phyloP scores from a whole-genome alignment of 2,113 vertebrate genomes.

The Felis catus region F.catus_Fca126_mat1.0 CM031421.1:58372501-58373000 shows the following conservation, averaged over 20 bases:
- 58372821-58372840: not conserved
- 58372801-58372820: not conserved
- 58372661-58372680: not conserved
- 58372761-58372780: conserved; percentile 11
- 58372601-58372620: not conserved
- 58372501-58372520: not conserved
- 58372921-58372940: not conserved
- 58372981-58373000: not conserved
- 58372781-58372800: conserved; percentile 45
- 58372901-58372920: conserved; percentile 13
- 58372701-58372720: not conserved
- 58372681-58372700: not conserved
- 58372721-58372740: not conserved
- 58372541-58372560: not conserved
- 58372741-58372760: conserved; percentile 3
- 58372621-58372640: not conserved
- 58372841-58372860: not conserved
- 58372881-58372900: not conserved
- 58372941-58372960: conserved; percentile 11
- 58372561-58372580: not conserved
- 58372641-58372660: not conserved
- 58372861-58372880: not conserved
- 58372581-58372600: not conserved
- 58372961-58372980: conserved; percentile 26
- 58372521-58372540: conserved; percentile 36